A percentile compares a stretch with the other conserved stretches of the same genome.
These are phyloP conservation scores for Rhinogobius similis DNA, from an alignment of 2,113 vertebrate species.

Conservation along the genomic window DNA sequence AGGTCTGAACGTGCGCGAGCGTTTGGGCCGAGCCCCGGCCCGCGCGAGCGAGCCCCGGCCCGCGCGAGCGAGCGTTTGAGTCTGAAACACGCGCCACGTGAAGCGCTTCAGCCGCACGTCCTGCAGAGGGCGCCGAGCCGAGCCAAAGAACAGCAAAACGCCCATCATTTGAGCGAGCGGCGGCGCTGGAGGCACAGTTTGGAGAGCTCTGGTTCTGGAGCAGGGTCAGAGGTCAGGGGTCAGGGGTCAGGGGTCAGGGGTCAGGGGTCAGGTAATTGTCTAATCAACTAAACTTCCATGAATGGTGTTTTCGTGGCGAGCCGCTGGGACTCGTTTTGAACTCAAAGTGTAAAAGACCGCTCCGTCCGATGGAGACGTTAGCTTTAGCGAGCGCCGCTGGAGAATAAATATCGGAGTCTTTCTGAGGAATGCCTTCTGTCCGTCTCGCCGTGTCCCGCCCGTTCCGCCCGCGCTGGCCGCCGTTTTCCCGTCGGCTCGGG, in stretches of 20 bases:
- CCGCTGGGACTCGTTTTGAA: neutral
- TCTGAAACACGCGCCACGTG: no score
- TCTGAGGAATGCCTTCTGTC: slow-evolving; percentile 7
- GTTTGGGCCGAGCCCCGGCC: no score
- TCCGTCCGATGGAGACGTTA: neutral
- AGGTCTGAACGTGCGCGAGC: no score
- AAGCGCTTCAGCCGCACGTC: no score
- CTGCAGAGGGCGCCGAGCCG: no score
- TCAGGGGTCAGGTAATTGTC: neutral
- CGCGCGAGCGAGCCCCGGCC: no score
- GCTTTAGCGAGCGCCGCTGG: neutral
- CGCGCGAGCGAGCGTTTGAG: no score
- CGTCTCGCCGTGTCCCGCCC: neutral
- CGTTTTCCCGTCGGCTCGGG: slow-evolving; percentile 55
- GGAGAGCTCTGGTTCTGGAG: neutral
- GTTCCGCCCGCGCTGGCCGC: slow-evolving; percentile 43
- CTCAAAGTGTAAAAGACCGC: neutral
- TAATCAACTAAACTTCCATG: no score
- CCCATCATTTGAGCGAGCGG: no score
- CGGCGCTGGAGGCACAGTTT: neutral
- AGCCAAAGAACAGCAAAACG: no score
- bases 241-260: neutral
- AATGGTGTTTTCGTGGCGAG: neutral
- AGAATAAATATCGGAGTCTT: slow-evolving; percentile 6
- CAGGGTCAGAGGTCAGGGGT: neutral